Evolutionary conservation across 2,797 vertebrate genomes (phyloP), one percentile per base, ranked within the genome.

Genomic region (Typhlichthys subterraneus): DNA sequence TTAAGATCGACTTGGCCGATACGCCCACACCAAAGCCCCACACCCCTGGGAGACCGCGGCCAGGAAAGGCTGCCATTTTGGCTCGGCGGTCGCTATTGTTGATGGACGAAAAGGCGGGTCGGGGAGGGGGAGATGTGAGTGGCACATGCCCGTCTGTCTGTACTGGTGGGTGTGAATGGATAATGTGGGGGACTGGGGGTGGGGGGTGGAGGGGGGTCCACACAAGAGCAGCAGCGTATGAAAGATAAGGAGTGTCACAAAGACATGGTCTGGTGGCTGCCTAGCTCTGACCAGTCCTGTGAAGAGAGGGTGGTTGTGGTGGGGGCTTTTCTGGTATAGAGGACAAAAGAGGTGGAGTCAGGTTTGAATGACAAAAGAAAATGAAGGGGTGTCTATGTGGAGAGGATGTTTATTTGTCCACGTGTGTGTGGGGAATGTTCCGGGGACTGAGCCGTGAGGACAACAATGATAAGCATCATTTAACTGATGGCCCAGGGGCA

Each of bases 1-100:
- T 92, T 90, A 88, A 91, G 91, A 92, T 92, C 86, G 85, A 86
- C 85, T 60, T 69, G 62, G 69, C 64, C 67, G 91, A 92, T 92
- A 88, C 1, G 80, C 54, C n/a, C 67, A 68, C 38, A 54, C 67
- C 72, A 38, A 38, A 38, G 5, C 33, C 33, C 7, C 33, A 38
- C 33, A 38, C 83, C 84, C 29, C 47, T 7, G 80, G 77, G 79
- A 70, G 52, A 23, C 4, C 11, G 0, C 23, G 69, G 23, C 69
- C 76, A 79, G 85, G 55, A 77, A 54, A 23, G 70, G 69, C 62
- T 87, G 82, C 79, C 87, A 85, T 91, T 87, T 87, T 87, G 85
- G 80, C 83, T 80, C 71, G 72, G 47, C 67, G 52, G 71, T 75
- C 75, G 74, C 81, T 84, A 89, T 91, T 90, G 89, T 88, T 81